phyloP scores from a whole-genome alignment of 2,797 vertebrate species.

The Morelia viridis region DNA sequence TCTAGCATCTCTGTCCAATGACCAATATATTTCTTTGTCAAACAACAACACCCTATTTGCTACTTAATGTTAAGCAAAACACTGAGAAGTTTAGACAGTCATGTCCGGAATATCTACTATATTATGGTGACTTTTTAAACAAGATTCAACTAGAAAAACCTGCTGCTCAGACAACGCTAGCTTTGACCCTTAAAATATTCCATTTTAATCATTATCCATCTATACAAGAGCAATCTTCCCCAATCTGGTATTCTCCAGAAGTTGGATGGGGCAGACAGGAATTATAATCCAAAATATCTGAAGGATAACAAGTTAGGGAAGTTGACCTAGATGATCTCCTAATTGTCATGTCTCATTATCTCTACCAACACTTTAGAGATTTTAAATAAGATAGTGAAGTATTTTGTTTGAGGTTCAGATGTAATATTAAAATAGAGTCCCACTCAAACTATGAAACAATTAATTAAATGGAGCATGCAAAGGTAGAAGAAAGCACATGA shows the following conservation, averaged over 20 bases:
- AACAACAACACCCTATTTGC: not conserved
- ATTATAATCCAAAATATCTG: not conserved
- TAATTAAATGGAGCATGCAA: not conserved
- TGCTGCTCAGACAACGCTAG: not conserved
- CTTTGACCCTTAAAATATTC: not conserved
- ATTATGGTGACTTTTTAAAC: not conserved
- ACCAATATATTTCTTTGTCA: not conserved
- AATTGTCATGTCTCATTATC: not conserved
- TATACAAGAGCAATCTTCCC: not conserved
- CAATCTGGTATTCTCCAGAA: not conserved
- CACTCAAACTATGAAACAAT: not conserved
- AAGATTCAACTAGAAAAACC: not conserved
- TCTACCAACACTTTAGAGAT: fast-evolving
- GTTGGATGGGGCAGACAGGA: not conserved
- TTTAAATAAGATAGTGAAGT: not conserved
- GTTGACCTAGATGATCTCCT: not conserved
- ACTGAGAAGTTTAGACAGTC: not conserved
- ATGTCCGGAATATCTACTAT: not conserved
- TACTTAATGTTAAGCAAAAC: not conserved
- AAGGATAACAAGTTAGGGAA: not conserved
- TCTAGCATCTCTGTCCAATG: not conserved
- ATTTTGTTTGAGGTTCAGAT: not conserved
- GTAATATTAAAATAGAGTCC: not conserved
- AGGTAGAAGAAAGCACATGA: not conserved
- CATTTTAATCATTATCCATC: not conserved